A percentile compares a stretch with the other conserved stretches of the same genome.
Conservation (phyloP, 2,888 invertebrate genomes). For the Pantelozetes paolii region DNA sequence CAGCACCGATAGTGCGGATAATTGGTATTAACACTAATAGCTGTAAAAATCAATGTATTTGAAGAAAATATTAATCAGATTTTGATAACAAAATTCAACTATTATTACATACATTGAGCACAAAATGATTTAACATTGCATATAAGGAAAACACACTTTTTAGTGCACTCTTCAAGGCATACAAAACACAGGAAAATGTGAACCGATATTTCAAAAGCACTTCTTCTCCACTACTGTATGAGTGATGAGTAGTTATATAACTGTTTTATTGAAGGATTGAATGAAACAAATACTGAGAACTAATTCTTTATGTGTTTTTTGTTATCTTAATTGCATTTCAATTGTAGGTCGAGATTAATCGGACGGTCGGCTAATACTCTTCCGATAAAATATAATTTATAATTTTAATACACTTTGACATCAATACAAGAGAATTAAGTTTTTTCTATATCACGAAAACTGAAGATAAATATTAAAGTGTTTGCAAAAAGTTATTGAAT, state of each 20-base stretch:
- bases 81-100: neutral
- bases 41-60: neutral
- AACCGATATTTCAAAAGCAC: neutral
- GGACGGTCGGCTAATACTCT: neutral
- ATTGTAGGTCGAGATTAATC: neutral
- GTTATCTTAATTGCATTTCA: neutral
- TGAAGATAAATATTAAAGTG: too few species aligned
- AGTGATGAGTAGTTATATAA: neutral
- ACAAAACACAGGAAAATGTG: neutral
- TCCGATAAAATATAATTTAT: too few species aligned
- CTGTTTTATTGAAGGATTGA: neutral
- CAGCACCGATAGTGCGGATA: neutral
- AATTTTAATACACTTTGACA: neutral
- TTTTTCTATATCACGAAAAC: neutral
- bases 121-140: neutral
- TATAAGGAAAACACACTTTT: too few species aligned
- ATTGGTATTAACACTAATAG: neutral
- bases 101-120: neutral
- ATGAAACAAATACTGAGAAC: neutral
- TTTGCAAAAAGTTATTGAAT: too few species aligned
- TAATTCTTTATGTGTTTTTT: neutral
- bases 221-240: neutral
- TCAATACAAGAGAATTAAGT: neutral
- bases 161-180: neutral
- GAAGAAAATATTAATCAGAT: neutral